Evolutionary conservation across 2,888 invertebrate species (phyloP), one percentile per base, ranked within the genome.

Genomic region (Helicoverpa assulta): DNA sequence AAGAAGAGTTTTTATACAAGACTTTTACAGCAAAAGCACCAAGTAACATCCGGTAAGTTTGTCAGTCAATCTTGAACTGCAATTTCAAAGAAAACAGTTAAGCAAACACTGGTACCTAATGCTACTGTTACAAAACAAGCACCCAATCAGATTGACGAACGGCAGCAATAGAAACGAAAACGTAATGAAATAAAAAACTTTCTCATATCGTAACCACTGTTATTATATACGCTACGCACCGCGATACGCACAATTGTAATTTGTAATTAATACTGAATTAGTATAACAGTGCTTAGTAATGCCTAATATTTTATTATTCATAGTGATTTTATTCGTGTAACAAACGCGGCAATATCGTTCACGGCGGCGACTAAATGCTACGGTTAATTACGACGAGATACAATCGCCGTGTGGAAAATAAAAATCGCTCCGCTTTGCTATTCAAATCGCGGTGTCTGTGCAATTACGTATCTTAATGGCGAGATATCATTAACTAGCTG

Each of bases 351-450:
- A 82, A 86, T 88, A 89, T 86, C 90, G 89, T 89, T 93, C 90
- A 92, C 86, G 84, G 80, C 85, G 76, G 85, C 87, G 90, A 92
- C 93, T 94, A 94, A 95, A 94, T 91, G 92, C 91, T 90, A 88
- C 86, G 87, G 88, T 92, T 93, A 94, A 94, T 94, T 93, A 92
- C 89, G 29, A 58, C 62, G 71, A 87, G 94, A 94, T 94, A 89
- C 70, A 85, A 94, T 94, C 93, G 87, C 85, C 86, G 90, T 89
- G 91, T 91, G 92, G 92, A 86, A 90, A 90, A 90, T 93, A 93
- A 94, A 93, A 95, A 93, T 91, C 86, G 89, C 89, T 86, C 82
- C 90, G 90, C 88, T 93, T 94, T 91, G 88, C 92, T 92, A 92
- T 94, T 93, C 92, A 92, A 93, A 93, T 92, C 86, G 90, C 83